These are phyloP conservation scores for Ceyx melanurus DNA, from an alignment of 2,113 vertebrate genomes.

Conservation along the genomic window DNA sequence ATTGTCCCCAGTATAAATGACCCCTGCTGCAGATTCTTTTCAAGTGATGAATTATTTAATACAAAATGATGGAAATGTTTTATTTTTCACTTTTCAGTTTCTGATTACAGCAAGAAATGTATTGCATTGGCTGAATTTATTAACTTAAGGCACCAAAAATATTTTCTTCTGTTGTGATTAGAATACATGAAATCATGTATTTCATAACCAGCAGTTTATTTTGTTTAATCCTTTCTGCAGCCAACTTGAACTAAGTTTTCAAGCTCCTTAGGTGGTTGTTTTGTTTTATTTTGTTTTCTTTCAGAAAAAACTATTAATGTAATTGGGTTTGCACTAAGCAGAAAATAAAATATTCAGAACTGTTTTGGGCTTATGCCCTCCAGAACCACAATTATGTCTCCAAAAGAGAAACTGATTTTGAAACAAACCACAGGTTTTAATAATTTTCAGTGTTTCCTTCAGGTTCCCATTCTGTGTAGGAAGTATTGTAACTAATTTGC, in stretches of 20 bases:
- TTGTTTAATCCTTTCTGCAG: neutral
- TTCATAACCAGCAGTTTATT: neutral
- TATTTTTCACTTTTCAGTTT: neutral
- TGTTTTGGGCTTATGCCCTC: neutral
- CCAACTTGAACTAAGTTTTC: neutral
- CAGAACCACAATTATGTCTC: neutral
- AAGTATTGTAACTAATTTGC: neutral
- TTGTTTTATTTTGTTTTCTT: neutral
- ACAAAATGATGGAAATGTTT: neutral
- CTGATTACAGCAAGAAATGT: neutral
- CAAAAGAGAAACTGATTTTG: constrained; percentile 17
- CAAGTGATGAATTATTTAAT: neutral
- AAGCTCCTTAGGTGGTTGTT: neutral
- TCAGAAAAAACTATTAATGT: neutral
- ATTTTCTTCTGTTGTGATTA: neutral
- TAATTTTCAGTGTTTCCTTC: neutral
- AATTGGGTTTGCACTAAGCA: neutral
- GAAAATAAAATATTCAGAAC: neutral
- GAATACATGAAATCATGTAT: neutral
- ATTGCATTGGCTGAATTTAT: neutral
- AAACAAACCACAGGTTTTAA: constrained; percentile 9
- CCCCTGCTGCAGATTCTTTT: neutral
- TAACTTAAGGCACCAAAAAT: neutral
- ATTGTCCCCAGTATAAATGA: neutral
- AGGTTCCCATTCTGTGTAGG: neutral